Conservation (phyloP, 2,113 vertebrate genomes). For the Meriones unguiculatus region DNA sequence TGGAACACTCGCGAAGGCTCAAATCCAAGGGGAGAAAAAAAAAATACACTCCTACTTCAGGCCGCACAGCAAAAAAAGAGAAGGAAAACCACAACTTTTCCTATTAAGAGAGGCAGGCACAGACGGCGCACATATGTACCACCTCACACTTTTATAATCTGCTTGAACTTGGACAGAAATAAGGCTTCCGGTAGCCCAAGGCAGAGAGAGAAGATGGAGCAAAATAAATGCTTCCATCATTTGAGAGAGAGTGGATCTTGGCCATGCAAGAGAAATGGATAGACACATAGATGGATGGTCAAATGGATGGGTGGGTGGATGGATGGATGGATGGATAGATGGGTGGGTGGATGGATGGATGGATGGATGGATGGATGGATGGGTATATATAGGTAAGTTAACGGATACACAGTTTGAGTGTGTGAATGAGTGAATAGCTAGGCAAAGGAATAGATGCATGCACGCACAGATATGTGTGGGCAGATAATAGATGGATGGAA, state of each 20-base stretch:
- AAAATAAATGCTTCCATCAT: not conserved
- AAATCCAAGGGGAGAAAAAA: slow-evolving; percentile 61
- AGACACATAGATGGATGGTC: not conserved
- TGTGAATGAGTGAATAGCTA: not conserved
- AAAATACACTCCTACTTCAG: slow-evolving; percentile 39
- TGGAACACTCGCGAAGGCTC: slow-evolving; percentile 67
- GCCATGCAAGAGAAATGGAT: not conserved
- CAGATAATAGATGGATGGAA: not conserved
- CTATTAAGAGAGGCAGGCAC: not conserved
- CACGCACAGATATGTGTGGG: not conserved
- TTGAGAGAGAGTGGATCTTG: not conserved
- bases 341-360: not conserved
- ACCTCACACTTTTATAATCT: slow-evolving; percentile 41
- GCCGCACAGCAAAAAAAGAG: slow-evolving; percentile 36
- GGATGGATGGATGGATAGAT: not conserved
- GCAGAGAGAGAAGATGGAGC: not conserved
- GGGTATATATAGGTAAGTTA: too few species aligned
- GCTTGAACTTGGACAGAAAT: slow-evolving; percentile 49
- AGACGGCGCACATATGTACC: not conserved
- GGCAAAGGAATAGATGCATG: too few species aligned
- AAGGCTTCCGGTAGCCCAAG: not conserved
- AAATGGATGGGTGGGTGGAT: too few species aligned
- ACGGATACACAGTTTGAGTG: too few species aligned
- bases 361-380: not conserved
- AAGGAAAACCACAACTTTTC: slow-evolving; percentile 31